Evolutionary conservation across 2,888 invertebrate species (phyloP), one percentile per base, ranked within the genome.

Genomic region (Drosophila mercatorum): DNA sequence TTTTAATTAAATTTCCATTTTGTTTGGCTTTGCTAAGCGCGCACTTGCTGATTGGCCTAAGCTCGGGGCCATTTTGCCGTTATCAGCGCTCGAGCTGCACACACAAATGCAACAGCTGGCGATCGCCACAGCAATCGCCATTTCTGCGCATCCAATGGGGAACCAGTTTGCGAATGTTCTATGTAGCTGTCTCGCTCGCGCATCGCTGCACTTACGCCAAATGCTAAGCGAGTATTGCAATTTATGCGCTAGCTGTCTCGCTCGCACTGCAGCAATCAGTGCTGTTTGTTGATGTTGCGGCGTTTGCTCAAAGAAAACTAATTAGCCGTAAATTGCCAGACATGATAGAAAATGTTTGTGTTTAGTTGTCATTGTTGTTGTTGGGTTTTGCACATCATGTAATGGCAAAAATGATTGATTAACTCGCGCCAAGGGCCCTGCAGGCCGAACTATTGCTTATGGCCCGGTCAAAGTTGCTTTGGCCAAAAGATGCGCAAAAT

Each of bases 391-490:
- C 73, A 55, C 68, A 76, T 80, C 75, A 61, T 85, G 83, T 87
- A 81, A 83, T 85, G 82, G 87, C 67, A 62, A 76, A 86, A 84
- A 86, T 87, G 87, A 87, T 88, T 88, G 87, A 87, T 87, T 84
- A 79, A 75, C 67, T 72, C 38, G 34, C 61, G 67, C 67, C 72
- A 57, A 58, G 62, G 44, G 60, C 41, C 51, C 59, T 46, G 61
- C 63, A 75, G 60, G 70, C 63, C 41, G 34, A 62, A 38, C 68
- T 64, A 60, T 38, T 10, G 43, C 47, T 63, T 55, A 12, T 49
- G 51, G 64, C 55, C 55, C 36, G 41, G 47, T 51, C 55, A 8
- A 41, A 64, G 76, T 70, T 66, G 52, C 57, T 17, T 17, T 26
- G 28, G 55, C 49, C 43, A 40, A 40, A 47, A 65, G 83, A 88